phyloP scores from a whole-genome alignment of 2,797 vertebrate species.

The Perodicticus potto region DNA sequence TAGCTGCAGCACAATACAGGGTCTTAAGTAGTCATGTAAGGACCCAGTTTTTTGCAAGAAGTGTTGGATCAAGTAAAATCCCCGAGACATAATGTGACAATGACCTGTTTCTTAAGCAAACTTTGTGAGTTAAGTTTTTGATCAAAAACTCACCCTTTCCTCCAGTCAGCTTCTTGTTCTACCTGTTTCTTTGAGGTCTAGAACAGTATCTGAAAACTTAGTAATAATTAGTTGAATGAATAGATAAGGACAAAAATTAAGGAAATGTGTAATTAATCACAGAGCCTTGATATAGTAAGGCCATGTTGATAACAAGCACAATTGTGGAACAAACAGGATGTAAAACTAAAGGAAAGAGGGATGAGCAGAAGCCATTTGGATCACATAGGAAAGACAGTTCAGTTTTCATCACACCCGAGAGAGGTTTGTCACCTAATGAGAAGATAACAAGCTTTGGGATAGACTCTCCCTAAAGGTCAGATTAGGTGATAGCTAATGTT shows the following conservation, averaged over 20 bases:
- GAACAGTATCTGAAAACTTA: not conserved
- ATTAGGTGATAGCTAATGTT: not conserved
- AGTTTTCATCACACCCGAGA: not conserved
- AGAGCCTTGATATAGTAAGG: not conserved
- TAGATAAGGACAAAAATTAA: not conserved
- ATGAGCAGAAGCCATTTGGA: not conserved
- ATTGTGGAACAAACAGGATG: not conserved
- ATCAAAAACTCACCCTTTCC: not conserved
- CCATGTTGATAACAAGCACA: not conserved
- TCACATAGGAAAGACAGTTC: not conserved
- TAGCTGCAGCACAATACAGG: not conserved
- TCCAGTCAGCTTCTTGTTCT: not conserved
- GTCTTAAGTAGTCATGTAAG: not conserved
- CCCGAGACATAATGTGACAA: not conserved
- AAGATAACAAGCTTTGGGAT: not conserved
- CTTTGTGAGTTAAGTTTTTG: not conserved
- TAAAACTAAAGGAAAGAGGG: not conserved
- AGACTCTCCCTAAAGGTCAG: not conserved
- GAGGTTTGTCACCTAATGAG: not conserved
- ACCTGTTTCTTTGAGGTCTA: not conserved
- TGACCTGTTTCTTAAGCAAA: not conserved
- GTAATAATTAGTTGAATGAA: not conserved
- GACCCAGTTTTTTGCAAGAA: not conserved
- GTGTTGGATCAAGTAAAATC: not conserved
- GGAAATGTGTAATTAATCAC: not conserved